These are phyloP conservation scores for Eilema sororculum DNA, from an alignment of 2,888 invertebrate species.

Conservation along the genomic window DNA sequence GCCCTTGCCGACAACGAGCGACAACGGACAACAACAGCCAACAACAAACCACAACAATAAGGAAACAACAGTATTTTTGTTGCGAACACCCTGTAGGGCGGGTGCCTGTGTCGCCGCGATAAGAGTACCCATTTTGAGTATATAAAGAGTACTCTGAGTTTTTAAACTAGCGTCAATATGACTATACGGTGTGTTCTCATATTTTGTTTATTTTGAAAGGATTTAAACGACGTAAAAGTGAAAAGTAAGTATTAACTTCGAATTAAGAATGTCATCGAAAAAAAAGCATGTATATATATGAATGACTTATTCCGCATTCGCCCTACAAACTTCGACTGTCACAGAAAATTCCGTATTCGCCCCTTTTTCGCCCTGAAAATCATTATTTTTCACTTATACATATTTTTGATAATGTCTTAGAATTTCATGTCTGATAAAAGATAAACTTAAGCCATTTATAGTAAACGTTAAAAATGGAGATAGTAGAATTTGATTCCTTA, in stretches of 20 bases:
- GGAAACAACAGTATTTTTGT: constrained; percentile 82
- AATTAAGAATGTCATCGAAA: too few relatives aligned
- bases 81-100: constrained; percentile 66
- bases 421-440: too few relatives aligned
- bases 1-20: constrained; percentile 63
- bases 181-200: neutral
- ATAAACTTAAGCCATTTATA: neutral
- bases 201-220: constrained; percentile 23
- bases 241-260: too few relatives aligned
- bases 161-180: constrained; percentile 52
- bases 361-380: neutral
- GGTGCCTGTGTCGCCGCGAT: constrained; percentile 75
- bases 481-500: neutral
- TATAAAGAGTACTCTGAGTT: constrained; percentile 34
- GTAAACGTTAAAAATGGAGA: too few relatives aligned
- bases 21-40: constrained; percentile 49
- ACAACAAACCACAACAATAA: constrained; percentile 63
- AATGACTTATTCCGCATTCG: too few relatives aligned
- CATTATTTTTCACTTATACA: too few relatives aligned
- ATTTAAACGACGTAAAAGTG: neutral
- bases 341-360: neutral
- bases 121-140: constrained; percentile 62
- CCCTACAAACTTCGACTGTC: too few relatives aligned
- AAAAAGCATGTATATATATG: too few relatives aligned
- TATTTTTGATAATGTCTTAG: too few relatives aligned